A percentile compares a stretch with the other conserved stretches of the same genome.
Evolutionary conservation across 2,797 vertebrate genomes (phyloP).

Genomic region (Serranus cabrilla): DNA sequence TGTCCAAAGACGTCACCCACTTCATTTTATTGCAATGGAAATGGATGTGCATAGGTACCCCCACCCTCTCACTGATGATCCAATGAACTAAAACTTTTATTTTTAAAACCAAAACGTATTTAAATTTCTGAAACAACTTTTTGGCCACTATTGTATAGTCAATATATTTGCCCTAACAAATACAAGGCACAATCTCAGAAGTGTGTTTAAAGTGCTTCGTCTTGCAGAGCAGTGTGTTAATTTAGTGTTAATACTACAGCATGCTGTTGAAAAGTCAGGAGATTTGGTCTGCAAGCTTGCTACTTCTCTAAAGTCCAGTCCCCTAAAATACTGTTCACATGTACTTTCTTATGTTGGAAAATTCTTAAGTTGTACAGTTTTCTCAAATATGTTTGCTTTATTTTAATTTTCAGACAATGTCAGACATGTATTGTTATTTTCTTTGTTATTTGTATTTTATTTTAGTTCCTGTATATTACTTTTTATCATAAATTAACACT

Average conservation of each 20-base stretch:
- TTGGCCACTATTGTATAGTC: constrained; percentile 80
- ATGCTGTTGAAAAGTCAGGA: constrained; percentile 79
- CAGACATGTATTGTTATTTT: constrained; percentile 91
- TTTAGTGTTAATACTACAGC: constrained; percentile 82
- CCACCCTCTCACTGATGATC: constrained; percentile 64
- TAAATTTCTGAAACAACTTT: constrained; percentile 79
- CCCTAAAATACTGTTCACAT: constrained; percentile 80
- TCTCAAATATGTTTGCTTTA: constrained; percentile 87
- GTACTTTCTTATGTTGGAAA: constrained; percentile 76
- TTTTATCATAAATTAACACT: constrained; percentile 93
- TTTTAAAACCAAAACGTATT: constrained; percentile 75
- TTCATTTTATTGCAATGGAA: constrained; percentile 80
- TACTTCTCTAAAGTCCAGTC: constrained; percentile 81
- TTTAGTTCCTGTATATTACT: constrained; percentile 92
- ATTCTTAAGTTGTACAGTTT: constrained; percentile 87
- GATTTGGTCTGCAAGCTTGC: constrained; percentile 81
- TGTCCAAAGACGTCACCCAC: constrained; percentile 87
- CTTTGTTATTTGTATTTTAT: constrained; percentile 90
- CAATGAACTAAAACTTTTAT: constrained; percentile 57
- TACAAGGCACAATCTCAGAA: constrained; percentile 78
- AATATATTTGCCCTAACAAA: constrained; percentile 74
- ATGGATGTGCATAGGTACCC: constrained; percentile 77
- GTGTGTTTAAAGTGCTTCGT: constrained; percentile 80
- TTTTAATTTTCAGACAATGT: constrained; percentile 87
- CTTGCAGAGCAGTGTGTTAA: constrained; percentile 76